Base-by-base conservation (phyloP, 2,888 invertebrate genomes). In the Tetropium fuscum region DNA sequence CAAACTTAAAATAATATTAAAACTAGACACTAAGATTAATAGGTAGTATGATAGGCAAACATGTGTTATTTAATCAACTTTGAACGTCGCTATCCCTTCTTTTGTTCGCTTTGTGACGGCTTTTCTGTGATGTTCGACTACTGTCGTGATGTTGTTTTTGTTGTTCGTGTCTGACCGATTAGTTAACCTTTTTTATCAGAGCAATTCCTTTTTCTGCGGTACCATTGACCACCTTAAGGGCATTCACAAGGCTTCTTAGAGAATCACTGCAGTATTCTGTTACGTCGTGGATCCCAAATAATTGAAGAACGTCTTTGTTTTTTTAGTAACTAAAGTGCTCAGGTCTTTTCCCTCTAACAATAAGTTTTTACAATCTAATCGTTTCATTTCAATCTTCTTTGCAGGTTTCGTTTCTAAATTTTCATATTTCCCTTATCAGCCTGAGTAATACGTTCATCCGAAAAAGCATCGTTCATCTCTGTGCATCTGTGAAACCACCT, bases 381-480 rank as follows among this genome's bases (percentile, higher is more conserved):
- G 22, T 22, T 22, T 22, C 22, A 22, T 22, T 22, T 22, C 22
- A 5, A 22, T 7, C 7, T 22, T 22, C 22, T 22, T 22, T 22
- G 22, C 22, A 22, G 4, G 7, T 5, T 22, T 7, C 22, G 4
- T 5, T 22, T 3, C 7, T 22, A 5, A 7, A 5, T 22, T 22
- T 7, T 22, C 4, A 22, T 7, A 22, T 3, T 5, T 22, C 3
- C 3, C 22, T 5, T 5, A 22, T 3, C 22, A 22, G 3, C 7
- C 22, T 22, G 36, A 36, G 36, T 36, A 15, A 36, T 36, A 36
- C 36, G 36, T 36, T 36, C 15, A 7, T 16, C 15, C 16, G 16
- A 36, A 13, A 36, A 36, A 36, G 36, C 36, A 36, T 36, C 36
- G 15, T 36, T 6, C 16, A 16, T 36, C 36, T 36, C 36, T 15